Conservation (phyloP, 2,113 vertebrate genomes). For the Myxocyprinus asiaticus region DNA sequence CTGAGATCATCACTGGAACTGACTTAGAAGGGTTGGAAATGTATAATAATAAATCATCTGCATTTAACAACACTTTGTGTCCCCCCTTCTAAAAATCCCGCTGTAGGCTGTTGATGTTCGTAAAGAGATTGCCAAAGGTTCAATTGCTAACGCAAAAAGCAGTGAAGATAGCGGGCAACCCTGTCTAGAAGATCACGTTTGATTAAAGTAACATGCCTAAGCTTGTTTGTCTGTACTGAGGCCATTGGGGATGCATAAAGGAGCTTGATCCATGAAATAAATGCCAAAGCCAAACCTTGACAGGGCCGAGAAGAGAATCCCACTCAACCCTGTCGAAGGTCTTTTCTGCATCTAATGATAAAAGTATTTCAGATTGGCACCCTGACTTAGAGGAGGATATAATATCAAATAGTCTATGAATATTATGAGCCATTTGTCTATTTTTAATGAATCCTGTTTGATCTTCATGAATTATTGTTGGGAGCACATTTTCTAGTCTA, state of each 20-base stretch:
- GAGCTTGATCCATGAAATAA: neutral
- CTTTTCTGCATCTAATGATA: neutral
- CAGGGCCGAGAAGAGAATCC: neutral
- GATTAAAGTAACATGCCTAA: neutral
- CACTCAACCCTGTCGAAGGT: neutral
- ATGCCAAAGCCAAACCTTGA: constrained; percentile 2
- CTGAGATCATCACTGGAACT: too few relatives aligned
- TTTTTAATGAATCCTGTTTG: constrained; percentile 4
- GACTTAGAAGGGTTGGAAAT: too few relatives aligned
- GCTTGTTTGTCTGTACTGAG: neutral
- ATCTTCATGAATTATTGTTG: neutral
- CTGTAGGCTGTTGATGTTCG: neutral
- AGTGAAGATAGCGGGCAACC: neutral
- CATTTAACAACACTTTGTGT: neutral
- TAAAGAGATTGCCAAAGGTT: neutral
- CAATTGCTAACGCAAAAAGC: neutral
- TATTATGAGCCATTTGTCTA: constrained; percentile 10
- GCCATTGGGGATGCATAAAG: constrained; percentile 11
- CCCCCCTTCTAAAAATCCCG: neutral
- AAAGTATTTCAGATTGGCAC: neutral
- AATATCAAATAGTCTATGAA: neutral
- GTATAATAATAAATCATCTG: neutral
- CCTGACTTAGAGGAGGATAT: neutral
- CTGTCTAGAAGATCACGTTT: neutral
- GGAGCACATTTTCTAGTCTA: neutral